phyloP scores from a whole-genome alignment of 2,888 invertebrate species.

The Balanococcus diminutus region DNA sequence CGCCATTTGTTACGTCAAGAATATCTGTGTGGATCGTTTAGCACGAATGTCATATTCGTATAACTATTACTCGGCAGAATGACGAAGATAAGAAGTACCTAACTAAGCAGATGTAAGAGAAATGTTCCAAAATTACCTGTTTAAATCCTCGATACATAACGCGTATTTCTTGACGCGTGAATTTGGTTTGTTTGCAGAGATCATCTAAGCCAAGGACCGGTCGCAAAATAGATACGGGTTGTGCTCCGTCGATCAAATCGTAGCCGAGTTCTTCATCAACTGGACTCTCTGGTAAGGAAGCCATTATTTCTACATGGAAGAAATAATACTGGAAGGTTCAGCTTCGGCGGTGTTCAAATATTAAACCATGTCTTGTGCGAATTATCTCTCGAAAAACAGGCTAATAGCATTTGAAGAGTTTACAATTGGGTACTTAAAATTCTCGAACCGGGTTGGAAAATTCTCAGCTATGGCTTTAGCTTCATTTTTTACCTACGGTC shows the following conservation, averaged over 20 bases:
- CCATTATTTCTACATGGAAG: conserved; percentile 48
- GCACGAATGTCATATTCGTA: background rate
- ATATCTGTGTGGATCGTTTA: background rate
- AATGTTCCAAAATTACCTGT: conserved; percentile 69
- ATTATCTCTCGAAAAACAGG: background rate
- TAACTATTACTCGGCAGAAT: background rate
- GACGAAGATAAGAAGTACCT: background rate
- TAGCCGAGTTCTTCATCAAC: conserved; percentile 53
- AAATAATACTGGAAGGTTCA: background rate
- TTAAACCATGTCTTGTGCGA: background rate
- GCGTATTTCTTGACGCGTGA: conserved; percentile 92
- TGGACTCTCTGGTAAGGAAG: conserved; percentile 54
- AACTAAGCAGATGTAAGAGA: background rate
- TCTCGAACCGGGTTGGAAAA: background rate
- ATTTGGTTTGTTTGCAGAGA: conserved; percentile 90
- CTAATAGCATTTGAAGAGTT: background rate
- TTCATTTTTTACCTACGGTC: conserved; percentile 22
- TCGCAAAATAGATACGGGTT: conserved; percentile 61
- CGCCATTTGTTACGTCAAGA: background rate
- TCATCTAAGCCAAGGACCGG: conserved; percentile 84
- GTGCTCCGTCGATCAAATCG: conserved; percentile 48
- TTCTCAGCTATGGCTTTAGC: background rate
- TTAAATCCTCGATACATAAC: conserved; percentile 98
- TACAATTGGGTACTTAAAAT: background rate
- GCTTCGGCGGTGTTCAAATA: background rate